phyloP scores from a whole-genome alignment of 2,888 invertebrate species.

The Leucozona laternaria region DNA sequence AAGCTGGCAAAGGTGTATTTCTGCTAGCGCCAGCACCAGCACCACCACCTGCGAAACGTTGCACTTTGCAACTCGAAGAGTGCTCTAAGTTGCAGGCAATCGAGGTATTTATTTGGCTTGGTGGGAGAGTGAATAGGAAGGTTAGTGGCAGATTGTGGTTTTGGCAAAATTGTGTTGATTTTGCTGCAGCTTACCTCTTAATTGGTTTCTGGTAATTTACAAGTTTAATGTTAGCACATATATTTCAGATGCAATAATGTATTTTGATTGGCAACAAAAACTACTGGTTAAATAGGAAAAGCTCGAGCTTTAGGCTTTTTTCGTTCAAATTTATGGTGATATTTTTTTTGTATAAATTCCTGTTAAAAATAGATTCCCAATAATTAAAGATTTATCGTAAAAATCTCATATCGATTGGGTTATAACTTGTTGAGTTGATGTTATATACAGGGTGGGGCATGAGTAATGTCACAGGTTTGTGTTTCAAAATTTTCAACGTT shows the following conservation, averaged over 20 bases:
- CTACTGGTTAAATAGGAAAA: background rate
- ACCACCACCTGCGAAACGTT: background rate
- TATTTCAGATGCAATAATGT: slow-evolving; percentile 14
- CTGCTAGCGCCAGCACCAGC: background rate
- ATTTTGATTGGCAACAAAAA: slow-evolving; percentile 6
- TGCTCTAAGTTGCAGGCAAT: background rate
- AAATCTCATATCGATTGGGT: no score
- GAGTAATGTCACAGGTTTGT: no score
- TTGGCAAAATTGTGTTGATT: slow-evolving; percentile 36
- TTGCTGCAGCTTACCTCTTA: slow-evolving; percentile 28
- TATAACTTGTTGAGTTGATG: no score
- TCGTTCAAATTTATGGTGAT: background rate
- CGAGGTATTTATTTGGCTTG: slow-evolving; percentile 6
- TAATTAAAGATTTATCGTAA: background rate
- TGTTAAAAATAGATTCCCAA: background rate
- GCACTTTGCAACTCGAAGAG: background rate
- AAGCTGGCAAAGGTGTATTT: background rate
- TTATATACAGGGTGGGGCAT: no score
- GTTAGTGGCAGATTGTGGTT: slow-evolving; percentile 34
- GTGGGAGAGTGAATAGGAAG: slow-evolving; percentile 11
- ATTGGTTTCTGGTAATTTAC: slow-evolving; percentile 42
- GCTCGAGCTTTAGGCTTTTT: background rate
- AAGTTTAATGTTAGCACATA: slow-evolving; percentile 13
- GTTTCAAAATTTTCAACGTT: no score
- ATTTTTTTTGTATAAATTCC: background rate